Base-by-base conservation (phyloP, 2,888 invertebrate species). In the Halictus quadricinctus region DNA sequence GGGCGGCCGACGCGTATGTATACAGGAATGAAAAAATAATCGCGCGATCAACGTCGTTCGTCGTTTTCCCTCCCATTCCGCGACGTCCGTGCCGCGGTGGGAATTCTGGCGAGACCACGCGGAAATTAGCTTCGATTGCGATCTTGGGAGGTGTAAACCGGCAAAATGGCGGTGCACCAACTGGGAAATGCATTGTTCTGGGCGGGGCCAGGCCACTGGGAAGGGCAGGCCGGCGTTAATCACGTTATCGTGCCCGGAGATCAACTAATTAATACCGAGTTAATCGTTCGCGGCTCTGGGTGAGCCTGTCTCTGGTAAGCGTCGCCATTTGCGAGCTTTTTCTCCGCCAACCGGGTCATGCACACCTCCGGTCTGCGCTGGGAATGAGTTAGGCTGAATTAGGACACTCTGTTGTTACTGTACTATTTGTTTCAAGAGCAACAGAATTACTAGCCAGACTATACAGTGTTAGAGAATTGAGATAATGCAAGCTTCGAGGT, bases 61-160 rank as follows among this genome's bases (percentile, higher is more conserved):
- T 41, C 15, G 46, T 64, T 43, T 72, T 79, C 48, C 66, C 66
- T 48, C 21, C 18, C 58, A 60, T 77, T 54, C 72, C 50, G 54
- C 66, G 43, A 12, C 50, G 50, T 50, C 50, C 10, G n/a, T 46
- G 46, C 7, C 73, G 74, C 72, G 72, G 72, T 69, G 79, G 72
- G 81, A 81, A 81, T 84, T 86, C 82, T 78, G 82, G 69, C 83
- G 84, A 75, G 86, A 85, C 83, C 88, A 86, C 83, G 83, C 83
- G 80, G 86, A 88, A 90, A 86, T 89, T 84, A 85, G 76, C 82
- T 60, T 25, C 70, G 88, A 89, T 89, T 88, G 75, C 84, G 81
- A 91, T 92, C 91, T 87, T 76, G 81, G 81, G 80, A 90, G 87
- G 88, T 88, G 87, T 91, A 90, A 90, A 90, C 77, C 79, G 83